Base-by-base conservation (phyloP, 2,113 vertebrate species). In the Stegastes partitus region DNA sequence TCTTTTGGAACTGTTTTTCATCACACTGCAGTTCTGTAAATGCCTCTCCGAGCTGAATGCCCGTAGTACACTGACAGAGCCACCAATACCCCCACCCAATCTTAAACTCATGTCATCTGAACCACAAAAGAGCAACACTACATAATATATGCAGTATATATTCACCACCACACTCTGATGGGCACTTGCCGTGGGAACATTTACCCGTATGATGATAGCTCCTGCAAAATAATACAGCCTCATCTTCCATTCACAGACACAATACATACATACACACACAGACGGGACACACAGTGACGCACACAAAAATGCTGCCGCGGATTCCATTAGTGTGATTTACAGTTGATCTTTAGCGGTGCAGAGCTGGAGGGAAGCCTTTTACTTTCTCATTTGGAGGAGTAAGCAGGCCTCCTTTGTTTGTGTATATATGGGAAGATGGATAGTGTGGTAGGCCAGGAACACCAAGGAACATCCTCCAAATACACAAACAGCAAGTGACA, bases 271-370 rank as follows among this genome's bases (percentile, higher is more conserved):
- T 34, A 34, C 31, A 34, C 31, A 34, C 31, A 31, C 28, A 5
- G 31, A 31, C 31, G 1, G 31, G 5, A 7, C 6, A 7, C 31
- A 34, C 31, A 34, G 31, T 1, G 31, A 34, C 2, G 69, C 31
- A 51, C 56, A 79, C 58, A 74, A 44, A 70, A 5, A 81, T 4
- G 45, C 21, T 15, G 53, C 26, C 22, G 34, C 53, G 63, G 72
- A 77, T 77, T 73, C 74, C 67, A 86, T 84, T 84, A 74, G 50
- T 0, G 59, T 87, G 84, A 84, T 82, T 82, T 89, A 85, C 82
- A 80, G 79, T 82, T 83, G 79, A 80, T 80, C 68, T 82, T 77
- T 77, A 70, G 68, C 14, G 9, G n/a, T 39, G 45, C 19, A 58
- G 71, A 84, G 79, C 74, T 62, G 18, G 79, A 82, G 57, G 64